Base-by-base conservation (phyloP, 2,888 invertebrate species). In the Amitus sp. region DNA sequence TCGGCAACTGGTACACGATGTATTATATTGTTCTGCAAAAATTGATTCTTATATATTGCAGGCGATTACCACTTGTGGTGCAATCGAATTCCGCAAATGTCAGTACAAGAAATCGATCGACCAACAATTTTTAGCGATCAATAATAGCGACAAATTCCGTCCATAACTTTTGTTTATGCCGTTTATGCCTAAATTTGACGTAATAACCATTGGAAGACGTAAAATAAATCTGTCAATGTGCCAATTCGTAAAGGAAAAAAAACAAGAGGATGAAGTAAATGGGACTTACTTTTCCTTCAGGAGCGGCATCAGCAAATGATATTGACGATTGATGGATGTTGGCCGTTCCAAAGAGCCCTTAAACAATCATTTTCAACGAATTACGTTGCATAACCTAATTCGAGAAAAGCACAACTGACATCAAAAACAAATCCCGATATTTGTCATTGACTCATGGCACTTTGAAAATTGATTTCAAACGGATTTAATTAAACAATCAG, bases 301-400 rank as follows among this genome's bases (percentile, higher is more conserved):
- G 34, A 9, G 30, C 28, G 42, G 42, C 20, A 77, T 81, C 78
- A 20, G 81, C 78, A 48, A 75, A 66, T n/a, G 70, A 70, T 65
- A 77, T 76, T 9, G 73, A 65, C 34, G 73, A 79, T 51, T 82
- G 80, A 48, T 57, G 70, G 52, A 34, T 73, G 28, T 74, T 43
- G 40, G 65, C 61, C 46, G 75, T 64, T 69, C 79, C 79, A 69
- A 80, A 69, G 65, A 79, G 72, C 75, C 78, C 82, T 82, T 61
- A 50, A 73, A 77, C 28, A 64, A 47, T 64, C 68, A 60, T 54
- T 51, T 60, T 50, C 27, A 10, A 53, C 12, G 46, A 10, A 48
- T 51, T 50, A 39, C 47, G 51, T 52, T 61, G 66, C 48, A 63
- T 57, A 64, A 53, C 54, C 62, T 62, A 49, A 43, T 19, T 39